Conservation (phyloP, 2,888 invertebrate species). For the Pseudolycoriella hygida region DNA sequence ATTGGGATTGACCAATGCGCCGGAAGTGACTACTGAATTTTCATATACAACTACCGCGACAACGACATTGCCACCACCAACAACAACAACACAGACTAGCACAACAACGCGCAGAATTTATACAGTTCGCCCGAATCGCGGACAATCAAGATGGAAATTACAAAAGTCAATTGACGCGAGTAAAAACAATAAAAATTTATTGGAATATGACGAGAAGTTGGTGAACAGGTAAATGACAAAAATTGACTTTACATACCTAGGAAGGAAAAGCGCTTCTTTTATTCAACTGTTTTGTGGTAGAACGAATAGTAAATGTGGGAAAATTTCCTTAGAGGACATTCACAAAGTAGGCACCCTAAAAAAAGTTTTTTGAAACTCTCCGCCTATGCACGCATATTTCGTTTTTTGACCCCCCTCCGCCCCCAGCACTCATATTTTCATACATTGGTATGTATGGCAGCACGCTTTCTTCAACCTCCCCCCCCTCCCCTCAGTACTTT, state of each 20-base stretch:
- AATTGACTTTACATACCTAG: no score
- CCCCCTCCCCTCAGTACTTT: no score
- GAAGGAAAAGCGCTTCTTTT: no score
- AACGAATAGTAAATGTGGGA: no score
- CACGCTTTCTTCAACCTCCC: no score
- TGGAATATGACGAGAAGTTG: slow-evolving; percentile 13
- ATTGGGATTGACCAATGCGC: slow-evolving; percentile 23
- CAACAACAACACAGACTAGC: slow-evolving; percentile 25
- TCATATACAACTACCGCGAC: slow-evolving; percentile 6
- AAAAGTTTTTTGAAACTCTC: background rate
- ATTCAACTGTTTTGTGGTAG: no score
- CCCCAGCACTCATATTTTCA: no score
- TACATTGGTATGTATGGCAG: no score
- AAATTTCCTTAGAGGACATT: no score
- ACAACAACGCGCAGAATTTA: slow-evolving; percentile 25
- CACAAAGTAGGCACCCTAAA: no score
- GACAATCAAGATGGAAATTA: slow-evolving; percentile 31
- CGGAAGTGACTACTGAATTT: slow-evolving; percentile 5
- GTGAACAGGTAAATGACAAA: slow-evolving; percentile 12
- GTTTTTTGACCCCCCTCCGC: no score
- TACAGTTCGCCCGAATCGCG: slow-evolving; percentile 30
- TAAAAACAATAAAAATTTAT: slow-evolving; percentile 14
- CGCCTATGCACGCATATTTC: no score
- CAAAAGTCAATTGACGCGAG: slow-evolving; percentile 25
- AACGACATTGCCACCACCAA: slow-evolving; percentile 20